Base-by-base conservation (phyloP, 2,888 invertebrate genomes). In the Lissocephala sabroskyi region DNA sequence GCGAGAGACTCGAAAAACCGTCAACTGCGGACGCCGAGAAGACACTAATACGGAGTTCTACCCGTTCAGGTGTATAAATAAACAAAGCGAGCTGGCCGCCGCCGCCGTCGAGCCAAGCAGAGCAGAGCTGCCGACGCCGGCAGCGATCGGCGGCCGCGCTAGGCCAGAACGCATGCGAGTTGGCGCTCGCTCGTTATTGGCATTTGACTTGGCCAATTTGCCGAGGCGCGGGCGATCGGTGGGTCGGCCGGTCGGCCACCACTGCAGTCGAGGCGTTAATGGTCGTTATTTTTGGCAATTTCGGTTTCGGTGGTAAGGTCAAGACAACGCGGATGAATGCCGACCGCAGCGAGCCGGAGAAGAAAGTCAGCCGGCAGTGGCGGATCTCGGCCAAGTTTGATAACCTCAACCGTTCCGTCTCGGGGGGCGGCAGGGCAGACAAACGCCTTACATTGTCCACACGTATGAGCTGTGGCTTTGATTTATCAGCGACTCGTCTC, bases 21-120 rank as follows among this genome's bases (percentile, higher is more conserved):
- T 58, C 63, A 47, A 65, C 65, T 62, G 59, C 70, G 62, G 66
- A 67, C 68, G 74, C 78, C 77, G 73, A 81, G 78, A 80, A 81
- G 67, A 78, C 66, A 80, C 79, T 79, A 76, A 79, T 76, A 79
- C 65, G 59, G 62, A 62, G 65, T 78, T 79, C 79, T 79, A 66
- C 61, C 45, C 46, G 59, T 49, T 63, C 71, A 62, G 78, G 61
- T 73, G 79, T 79, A 79, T 79, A 78, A 79, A 79, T 79, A 79
- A 79, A 79, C 73, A 79, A 67, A 76, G 60, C 58, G 55, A 50
- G 55, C 59, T 49, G 33, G 26, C 39, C 29, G 7, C n/a, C 28
- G 33, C 19, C 14, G 39, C 40, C 59, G 44, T 40, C 47, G 52
- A 50, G 55, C 59, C 65, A 50, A 53, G 54, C 45, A 16, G 9